Percentiles rank a stretch among this genome's conserved stretches.
phyloP scores from a whole-genome alignment of 2,797 vertebrate species.

The Ptychadena robeensis region DNA sequence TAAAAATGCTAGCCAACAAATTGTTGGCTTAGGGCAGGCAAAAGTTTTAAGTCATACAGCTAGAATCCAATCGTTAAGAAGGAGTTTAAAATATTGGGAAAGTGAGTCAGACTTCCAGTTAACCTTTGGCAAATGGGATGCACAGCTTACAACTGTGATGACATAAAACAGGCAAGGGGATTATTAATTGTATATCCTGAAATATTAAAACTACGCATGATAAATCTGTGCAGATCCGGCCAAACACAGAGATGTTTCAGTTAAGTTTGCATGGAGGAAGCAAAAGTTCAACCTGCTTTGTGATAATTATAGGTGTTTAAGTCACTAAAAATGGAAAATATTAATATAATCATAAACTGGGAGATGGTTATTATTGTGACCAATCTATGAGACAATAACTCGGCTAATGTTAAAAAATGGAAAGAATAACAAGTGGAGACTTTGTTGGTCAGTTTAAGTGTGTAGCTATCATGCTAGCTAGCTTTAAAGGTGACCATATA shows the following conservation, averaged over 20 bases:
- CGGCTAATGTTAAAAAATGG: neutral
- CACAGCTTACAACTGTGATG: slow-evolving; percentile 59
- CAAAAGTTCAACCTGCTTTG: slow-evolving; percentile 53
- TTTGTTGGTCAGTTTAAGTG: neutral
- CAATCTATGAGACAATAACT: neutral
- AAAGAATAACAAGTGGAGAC: neutral
- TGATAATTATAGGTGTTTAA: slow-evolving; percentile 22
- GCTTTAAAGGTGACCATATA: no score
- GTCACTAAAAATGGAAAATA: neutral
- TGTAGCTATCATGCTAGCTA: neutral
- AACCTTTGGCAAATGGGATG: slow-evolving; percentile 58
- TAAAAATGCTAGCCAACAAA: slow-evolving; percentile 45
- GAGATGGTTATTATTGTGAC: neutral
- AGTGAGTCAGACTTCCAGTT: slow-evolving; percentile 62
- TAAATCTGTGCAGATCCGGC: slow-evolving; percentile 48
- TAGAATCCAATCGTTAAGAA: slow-evolving; percentile 54
- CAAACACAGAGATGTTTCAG: slow-evolving; percentile 57
- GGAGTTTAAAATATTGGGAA: slow-evolving; percentile 60
- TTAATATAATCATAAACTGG: neutral
- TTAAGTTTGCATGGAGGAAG: slow-evolving; percentile 33
- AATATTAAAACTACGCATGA: slow-evolving; percentile 58
- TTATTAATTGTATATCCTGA: slow-evolving; percentile 60
- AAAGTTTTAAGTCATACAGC: slow-evolving; percentile 52
- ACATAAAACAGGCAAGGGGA: slow-evolving; percentile 62
- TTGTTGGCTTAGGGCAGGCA: slow-evolving; percentile 42